A percentile compares a stretch with the other conserved stretches of the same genome.
phyloP scores from a whole-genome alignment of 1,140 invertebrate genomes.

The Battus philenor region DNA sequence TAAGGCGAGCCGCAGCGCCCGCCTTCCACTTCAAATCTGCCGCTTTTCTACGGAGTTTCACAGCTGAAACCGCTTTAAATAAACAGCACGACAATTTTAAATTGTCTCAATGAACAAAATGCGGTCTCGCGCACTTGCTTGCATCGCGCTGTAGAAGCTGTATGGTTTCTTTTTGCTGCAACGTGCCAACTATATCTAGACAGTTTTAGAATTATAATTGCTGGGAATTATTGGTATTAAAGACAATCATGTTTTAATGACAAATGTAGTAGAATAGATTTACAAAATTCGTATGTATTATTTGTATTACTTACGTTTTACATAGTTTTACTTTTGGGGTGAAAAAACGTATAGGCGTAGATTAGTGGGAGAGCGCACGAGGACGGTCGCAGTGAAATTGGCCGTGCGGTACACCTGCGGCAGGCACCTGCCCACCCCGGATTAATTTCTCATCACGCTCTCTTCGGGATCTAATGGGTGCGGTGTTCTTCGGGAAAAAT shows the following conservation, averaged over 20 bases:
- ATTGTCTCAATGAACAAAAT: constrained; percentile 17
- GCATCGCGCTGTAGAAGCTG: too few relatives aligned
- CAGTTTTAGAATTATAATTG: too few relatives aligned
- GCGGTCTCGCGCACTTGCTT: too few relatives aligned
- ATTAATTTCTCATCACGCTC: constrained; percentile 70
- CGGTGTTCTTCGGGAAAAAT: constrained; percentile 61
- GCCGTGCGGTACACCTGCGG: constrained; percentile 49
- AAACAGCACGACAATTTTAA: constrained; percentile 37
- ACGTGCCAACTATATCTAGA: too few relatives aligned
- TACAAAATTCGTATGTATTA: too few relatives aligned
- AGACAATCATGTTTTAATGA: too few relatives aligned
- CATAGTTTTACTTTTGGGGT: too few relatives aligned
- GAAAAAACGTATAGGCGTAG: constrained; percentile 31
- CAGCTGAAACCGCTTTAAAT: constrained; percentile 57
- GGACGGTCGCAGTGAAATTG: constrained; percentile 46
- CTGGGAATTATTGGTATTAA: too few relatives aligned
- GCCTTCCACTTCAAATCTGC: constrained; percentile 41
- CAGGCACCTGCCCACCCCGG: constrained; percentile 47
- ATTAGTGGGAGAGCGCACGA: constrained; percentile 28
- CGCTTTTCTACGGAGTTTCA: constrained; percentile 57
- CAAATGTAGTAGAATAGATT: too few relatives aligned
- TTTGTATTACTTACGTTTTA: too few relatives aligned
- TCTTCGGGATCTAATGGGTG: constrained; percentile 57
- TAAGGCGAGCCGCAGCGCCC: constrained; percentile 43
- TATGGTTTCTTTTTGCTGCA: too few relatives aligned